These are phyloP conservation scores for Entomobrya multifasciata DNA, from an alignment of 2,888 invertebrate genomes.

Conservation along the genomic window DNA sequence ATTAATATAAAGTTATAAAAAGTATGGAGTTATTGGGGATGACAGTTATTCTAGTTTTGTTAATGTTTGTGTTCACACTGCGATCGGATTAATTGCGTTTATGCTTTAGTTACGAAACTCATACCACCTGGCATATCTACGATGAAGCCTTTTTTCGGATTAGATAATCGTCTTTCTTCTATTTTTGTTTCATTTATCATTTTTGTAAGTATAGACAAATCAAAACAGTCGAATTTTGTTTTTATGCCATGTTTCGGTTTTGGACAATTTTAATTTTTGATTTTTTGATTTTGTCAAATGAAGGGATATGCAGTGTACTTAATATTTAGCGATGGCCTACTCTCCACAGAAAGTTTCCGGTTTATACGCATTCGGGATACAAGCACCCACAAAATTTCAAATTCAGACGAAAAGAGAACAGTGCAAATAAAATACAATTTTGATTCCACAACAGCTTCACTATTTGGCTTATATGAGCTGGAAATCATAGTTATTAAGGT, in stretches of 20 bases:
- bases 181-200: slow-evolving; percentile 43
- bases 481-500: no score
- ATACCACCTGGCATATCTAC: background rate
- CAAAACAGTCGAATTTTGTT: no score
- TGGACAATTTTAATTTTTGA: no score
- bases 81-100: background rate
- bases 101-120: background rate
- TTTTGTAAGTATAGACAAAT: slow-evolving; percentile 68
- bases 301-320: slow-evolving; percentile 44
- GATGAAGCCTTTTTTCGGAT: slow-evolving; percentile 59
- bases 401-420: background rate
- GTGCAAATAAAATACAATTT: slow-evolving; percentile 30
- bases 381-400: background rate
- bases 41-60: background rate
- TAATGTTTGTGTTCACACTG: background rate
- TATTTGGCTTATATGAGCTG: slow-evolving; percentile 55
- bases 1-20: slow-evolving; percentile 48
- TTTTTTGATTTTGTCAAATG: no score
- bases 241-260: no score
- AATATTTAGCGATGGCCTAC: slow-evolving; percentile 23
- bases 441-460: slow-evolving; percentile 41
- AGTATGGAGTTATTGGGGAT: background rate
- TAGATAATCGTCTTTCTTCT: slow-evolving; percentile 45
- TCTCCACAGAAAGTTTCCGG: slow-evolving; percentile 4
- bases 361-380: background rate